Evolutionary conservation across 2,888 invertebrate species (phyloP).

Genomic region (Mesorhabditis spiculigera): DNA sequence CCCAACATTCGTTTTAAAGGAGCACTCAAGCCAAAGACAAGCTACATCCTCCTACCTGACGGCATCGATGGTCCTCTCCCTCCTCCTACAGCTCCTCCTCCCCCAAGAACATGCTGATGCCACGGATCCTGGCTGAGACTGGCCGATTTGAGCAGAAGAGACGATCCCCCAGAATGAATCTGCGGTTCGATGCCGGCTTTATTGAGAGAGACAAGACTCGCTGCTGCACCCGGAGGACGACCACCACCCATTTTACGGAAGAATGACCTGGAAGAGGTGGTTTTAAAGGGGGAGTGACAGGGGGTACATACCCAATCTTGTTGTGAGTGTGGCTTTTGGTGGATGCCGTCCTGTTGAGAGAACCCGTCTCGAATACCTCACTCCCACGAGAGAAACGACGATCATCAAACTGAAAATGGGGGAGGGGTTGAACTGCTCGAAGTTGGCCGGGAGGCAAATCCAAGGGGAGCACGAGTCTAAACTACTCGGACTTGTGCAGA

Average conservation of each 20-base stretch:
- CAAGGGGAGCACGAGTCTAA: no score
- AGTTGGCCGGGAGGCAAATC: not conserved
- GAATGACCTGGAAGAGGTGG: conserved; percentile 38
- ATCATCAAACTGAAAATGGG: conserved; percentile 35
- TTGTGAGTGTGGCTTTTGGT: conserved; percentile 14
- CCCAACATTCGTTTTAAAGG: no score
- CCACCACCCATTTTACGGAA: conserved; percentile 47
- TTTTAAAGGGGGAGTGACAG: not conserved
- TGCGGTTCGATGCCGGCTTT: conserved; percentile 20
- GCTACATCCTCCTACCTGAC: no score
- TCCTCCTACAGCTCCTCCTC: not conserved
- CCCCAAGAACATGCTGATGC: conserved; percentile 40
- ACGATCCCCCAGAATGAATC: conserved; percentile 18
- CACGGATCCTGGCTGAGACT: conserved; percentile 55
- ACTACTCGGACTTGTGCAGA: not conserved
- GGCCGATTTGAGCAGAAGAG: conserved; percentile 47
- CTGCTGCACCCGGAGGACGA: conserved; percentile 44
- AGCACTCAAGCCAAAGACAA: no score
- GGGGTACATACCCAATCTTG: not conserved
- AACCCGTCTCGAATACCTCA: conserved; percentile 36
- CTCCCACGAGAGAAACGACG: conserved; percentile 42
- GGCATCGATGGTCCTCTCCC: no score
- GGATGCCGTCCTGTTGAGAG: conserved; percentile 20
- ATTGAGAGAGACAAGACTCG: conserved; percentile 52
- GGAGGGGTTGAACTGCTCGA: not conserved